Evolutionary conservation across 2,797 vertebrate genomes (phyloP).

Genomic region (Lophius americanus): DNA sequence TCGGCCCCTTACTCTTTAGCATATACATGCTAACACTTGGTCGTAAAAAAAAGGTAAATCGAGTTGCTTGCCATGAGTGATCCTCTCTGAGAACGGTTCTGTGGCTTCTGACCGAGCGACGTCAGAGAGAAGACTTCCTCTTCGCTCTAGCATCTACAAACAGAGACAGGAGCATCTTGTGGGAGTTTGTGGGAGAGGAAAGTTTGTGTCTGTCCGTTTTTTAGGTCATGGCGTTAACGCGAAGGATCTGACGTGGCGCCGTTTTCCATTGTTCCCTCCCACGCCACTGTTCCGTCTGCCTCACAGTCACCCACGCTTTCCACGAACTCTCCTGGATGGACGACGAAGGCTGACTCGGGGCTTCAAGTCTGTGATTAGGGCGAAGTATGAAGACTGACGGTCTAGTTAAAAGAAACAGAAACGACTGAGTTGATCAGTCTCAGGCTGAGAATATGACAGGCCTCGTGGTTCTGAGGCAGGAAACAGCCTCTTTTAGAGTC

Average conservation of each 20-base stretch:
- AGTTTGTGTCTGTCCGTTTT: conserved; percentile 38
- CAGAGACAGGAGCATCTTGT: background rate
- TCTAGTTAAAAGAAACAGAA: conserved; percentile 4
- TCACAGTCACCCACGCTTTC: no score
- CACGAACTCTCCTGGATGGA: conserved; percentile 47
- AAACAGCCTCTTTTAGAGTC: background rate
- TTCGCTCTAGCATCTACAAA: conserved; percentile 24
- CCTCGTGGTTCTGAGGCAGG: no score
- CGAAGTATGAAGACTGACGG: no score
- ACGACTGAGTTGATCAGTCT: background rate
- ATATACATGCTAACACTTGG: no score
- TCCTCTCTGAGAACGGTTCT: no score
- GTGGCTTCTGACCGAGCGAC: no score
- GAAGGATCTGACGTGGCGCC: no score
- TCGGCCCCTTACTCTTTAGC: no score
- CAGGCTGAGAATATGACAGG: background rate
- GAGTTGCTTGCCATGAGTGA: no score
- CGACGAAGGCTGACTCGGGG: conserved; percentile 39
- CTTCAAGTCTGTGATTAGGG: conserved; percentile 11
- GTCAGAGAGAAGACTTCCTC: background rate
- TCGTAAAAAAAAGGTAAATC: no score
- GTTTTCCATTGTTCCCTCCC: conserved; percentile 22
- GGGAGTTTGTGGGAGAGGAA: conserved; percentile 6
- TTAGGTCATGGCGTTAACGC: no score
- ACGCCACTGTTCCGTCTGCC: conserved; percentile 4